A percentile compares a stretch with the other conserved stretches of the same genome.
phyloP scores from a whole-genome alignment of 2,888 invertebrate species.

The Unio pictorum region DNA sequence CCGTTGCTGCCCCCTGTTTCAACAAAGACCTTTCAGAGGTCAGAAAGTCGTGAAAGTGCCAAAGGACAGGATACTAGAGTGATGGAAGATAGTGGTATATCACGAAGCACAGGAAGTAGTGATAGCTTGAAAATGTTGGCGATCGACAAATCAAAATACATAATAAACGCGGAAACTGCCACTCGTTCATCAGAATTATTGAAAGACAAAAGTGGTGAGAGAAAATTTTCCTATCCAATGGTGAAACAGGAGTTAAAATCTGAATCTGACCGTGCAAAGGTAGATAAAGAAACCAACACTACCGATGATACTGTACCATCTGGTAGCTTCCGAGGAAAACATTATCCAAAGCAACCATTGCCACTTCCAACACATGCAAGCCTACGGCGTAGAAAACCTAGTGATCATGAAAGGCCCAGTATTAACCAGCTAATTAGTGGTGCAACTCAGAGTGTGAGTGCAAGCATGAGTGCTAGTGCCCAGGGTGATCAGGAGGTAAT shows the following conservation, averaged over 20 bases:
- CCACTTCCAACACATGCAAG: constrained; percentile 58
- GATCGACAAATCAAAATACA: constrained; percentile 62
- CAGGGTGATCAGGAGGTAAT: constrained; percentile 36
- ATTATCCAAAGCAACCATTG: constrained; percentile 60
- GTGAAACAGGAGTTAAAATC: constrained; percentile 36
- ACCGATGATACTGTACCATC: constrained; percentile 40
- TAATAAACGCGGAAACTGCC: constrained; percentile 55
- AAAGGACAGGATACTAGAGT: constrained; percentile 24
- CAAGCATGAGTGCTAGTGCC: constrained; percentile 40
- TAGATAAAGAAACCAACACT: constrained; percentile 48
- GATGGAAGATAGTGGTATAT: constrained; percentile 52
- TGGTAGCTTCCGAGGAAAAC: constrained; percentile 32
- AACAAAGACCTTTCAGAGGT: constrained; percentile 43
- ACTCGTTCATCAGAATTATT: constrained; percentile 48
- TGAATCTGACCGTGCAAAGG: constrained; percentile 32
- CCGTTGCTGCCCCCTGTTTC: constrained; percentile 38
- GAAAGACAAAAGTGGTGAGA: constrained; percentile 39
- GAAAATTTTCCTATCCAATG: constrained; percentile 49
- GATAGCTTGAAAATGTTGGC: constrained; percentile 59
- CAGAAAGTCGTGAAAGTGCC: constrained; percentile 26
- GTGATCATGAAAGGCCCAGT: constrained; percentile 30
- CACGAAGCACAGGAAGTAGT: constrained; percentile 48
- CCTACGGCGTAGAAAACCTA: constrained; percentile 38
- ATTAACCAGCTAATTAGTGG: constrained; percentile 7
- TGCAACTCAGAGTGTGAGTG: constrained; percentile 23